These are phyloP conservation scores for Vicugna pacos DNA, from an alignment of 2,113 vertebrate species.

Conservation along the genomic window DNA sequence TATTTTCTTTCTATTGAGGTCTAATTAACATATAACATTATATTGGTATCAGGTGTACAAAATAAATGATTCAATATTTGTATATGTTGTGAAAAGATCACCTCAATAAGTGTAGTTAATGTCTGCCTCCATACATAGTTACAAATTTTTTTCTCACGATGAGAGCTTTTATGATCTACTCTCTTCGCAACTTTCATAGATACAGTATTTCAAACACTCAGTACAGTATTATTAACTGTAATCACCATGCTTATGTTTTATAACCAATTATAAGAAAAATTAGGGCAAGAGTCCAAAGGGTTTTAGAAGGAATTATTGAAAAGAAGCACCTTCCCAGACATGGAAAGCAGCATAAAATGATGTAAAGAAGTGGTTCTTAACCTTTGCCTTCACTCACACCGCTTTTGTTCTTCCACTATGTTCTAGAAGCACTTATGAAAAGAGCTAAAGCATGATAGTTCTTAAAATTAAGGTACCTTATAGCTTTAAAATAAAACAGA, in stretches of 20 bases:
- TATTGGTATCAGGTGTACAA: background rate
- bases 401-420: background rate
- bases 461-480: background rate
- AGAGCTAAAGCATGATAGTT: background rate
- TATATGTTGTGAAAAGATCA: background rate
- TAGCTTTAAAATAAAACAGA: background rate
- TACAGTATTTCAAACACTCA: background rate
- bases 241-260: background rate
- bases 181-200: background rate
- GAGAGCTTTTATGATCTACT: background rate
- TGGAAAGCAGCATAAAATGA: background rate
- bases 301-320: constrained; percentile 9
- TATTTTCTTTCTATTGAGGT: background rate
- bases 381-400: background rate
- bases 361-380: background rate
- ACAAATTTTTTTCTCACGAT: background rate
- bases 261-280: background rate
- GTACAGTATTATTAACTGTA: background rate
- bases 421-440: background rate
- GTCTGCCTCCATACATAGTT: background rate
- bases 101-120: background rate
- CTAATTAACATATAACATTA: background rate
- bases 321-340: background rate
- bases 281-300: background rate
- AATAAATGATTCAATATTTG: background rate